Percentiles rank a stretch among this genome's conserved stretches.
These are phyloP conservation scores for Numenius phaeopus DNA, from an alignment of 2,797 vertebrate genomes.

Conservation along the genomic window DNA sequence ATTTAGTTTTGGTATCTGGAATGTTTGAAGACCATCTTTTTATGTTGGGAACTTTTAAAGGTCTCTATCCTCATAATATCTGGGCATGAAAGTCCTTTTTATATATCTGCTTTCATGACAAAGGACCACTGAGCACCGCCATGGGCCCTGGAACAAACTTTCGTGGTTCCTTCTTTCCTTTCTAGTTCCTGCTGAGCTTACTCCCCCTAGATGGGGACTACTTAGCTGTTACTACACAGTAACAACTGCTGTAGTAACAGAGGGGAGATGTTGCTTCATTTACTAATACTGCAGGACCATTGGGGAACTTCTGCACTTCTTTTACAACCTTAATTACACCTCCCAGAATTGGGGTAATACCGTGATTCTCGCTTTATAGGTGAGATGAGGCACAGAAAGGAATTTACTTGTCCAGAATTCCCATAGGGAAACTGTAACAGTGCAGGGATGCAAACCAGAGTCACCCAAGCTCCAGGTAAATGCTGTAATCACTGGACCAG, in stretches of 20 bases:
- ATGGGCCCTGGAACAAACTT: neutral
- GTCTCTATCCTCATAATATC: neutral
- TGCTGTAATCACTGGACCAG: neutral
- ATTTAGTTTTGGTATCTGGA: neutral
- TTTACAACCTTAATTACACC: neutral
- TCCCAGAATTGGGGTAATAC: neutral
- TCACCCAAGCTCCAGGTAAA: neutral
- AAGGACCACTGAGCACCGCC: neutral
- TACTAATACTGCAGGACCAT: neutral
- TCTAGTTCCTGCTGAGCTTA: neutral
- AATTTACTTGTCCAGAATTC: neutral
- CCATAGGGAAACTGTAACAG: neutral
- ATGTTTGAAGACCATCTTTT: conserved; percentile 1
- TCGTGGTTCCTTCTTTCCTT: neutral
- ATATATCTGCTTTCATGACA: neutral
- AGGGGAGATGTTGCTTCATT: neutral
- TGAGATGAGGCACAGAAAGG: neutral
- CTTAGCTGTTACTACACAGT: neutral
- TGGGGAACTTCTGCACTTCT: neutral
- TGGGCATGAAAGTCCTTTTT: neutral
- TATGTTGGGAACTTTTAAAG: neutral
- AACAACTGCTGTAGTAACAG: neutral
- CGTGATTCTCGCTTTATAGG: neutral
- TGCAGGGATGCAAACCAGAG: neutral
- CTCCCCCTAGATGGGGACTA: neutral